Percentiles rank a stretch among this genome's conserved stretches.
phyloP scores from a whole-genome alignment of 2,797 vertebrate species.

The Emydoidea blandingii region DNA sequence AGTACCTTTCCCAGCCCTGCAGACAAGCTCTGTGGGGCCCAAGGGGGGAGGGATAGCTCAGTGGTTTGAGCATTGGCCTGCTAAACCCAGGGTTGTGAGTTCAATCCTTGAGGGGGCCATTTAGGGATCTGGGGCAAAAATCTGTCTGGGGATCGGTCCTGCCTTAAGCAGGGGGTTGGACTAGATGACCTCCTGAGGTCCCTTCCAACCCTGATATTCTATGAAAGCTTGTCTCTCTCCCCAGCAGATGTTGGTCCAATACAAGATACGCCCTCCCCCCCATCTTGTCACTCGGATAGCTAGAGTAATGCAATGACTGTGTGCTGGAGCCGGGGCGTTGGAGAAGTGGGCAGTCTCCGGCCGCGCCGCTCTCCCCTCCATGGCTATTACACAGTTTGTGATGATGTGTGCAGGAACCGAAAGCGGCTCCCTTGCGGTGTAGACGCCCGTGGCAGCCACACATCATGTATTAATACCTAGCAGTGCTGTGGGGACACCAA shows the following conservation, averaged over 20 bases:
- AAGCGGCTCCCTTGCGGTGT: neutral
- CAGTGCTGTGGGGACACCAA: neutral
- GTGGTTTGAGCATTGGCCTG: too few species aligned
- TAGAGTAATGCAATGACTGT: neutral
- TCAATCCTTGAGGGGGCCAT: too few species aligned
- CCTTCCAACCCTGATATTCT: too few species aligned
- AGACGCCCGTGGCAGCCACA: fast-evolving
- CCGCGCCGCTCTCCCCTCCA: neutral
- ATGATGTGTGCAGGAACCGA: neutral
- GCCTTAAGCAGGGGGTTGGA: too few species aligned
- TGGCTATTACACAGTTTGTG: neutral
- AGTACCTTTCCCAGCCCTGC: neutral
- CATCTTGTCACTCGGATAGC: neutral
- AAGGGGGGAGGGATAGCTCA: too few species aligned
- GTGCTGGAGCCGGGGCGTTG: fast-evolving
- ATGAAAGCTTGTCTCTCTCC: neutral
- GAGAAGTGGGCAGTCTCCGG: neutral
- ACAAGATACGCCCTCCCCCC: neutral
- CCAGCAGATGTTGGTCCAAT: neutral
- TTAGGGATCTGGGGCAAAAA: too few species aligned
- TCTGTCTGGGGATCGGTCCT: too few species aligned
- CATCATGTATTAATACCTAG: neutral
- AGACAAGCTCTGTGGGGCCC: neutral
- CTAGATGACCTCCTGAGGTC: too few species aligned
- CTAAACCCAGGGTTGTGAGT: too few species aligned